These are phyloP conservation scores for Enhydra lutris DNA, from an alignment of 2,113 vertebrate genomes.

Conservation along the genomic window DNA sequence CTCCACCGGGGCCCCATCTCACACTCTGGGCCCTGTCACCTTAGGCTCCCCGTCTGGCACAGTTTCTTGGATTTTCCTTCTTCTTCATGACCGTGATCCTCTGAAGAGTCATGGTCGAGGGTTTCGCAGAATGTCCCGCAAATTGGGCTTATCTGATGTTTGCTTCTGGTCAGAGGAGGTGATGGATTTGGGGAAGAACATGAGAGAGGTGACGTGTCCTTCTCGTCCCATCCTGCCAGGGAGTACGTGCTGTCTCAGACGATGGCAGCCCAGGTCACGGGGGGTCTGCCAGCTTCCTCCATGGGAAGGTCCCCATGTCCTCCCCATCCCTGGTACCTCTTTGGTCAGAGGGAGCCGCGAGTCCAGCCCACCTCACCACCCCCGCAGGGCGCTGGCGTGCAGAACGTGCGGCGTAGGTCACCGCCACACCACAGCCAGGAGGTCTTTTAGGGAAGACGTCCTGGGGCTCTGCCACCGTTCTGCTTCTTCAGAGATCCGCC, in stretches of 20 bases:
- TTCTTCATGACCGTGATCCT: neutral
- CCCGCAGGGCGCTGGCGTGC: accelerated
- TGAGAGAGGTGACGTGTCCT: neutral
- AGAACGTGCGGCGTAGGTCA: accelerated
- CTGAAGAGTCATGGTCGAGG: neutral
- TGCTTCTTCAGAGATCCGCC: too few species aligned
- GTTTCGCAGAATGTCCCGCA: too few species aligned
- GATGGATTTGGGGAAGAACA: neutral
- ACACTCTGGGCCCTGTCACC: accelerated
- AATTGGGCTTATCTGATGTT: neutral
- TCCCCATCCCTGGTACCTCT: too few species aligned
- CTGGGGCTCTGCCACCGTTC: accelerated
- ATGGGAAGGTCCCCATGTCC: accelerated
- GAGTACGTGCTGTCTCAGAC: accelerated
- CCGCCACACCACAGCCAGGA: accelerated
- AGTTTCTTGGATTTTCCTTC: neutral
- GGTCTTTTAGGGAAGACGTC: neutral
- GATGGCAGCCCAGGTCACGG: neutral
- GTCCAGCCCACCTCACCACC: neutral
- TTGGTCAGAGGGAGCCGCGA: neutral
- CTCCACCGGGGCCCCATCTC: accelerated
- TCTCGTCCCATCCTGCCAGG: neutral
- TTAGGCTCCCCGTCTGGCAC: accelerated
- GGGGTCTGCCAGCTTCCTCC: neutral
- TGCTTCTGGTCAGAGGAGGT: neutral